Percentiles rank a stretch among this genome's conserved stretches.
These are phyloP conservation scores for Athene cunicularia DNA, from an alignment of 2,113 vertebrate species.

Conservation along the genomic window DNA sequence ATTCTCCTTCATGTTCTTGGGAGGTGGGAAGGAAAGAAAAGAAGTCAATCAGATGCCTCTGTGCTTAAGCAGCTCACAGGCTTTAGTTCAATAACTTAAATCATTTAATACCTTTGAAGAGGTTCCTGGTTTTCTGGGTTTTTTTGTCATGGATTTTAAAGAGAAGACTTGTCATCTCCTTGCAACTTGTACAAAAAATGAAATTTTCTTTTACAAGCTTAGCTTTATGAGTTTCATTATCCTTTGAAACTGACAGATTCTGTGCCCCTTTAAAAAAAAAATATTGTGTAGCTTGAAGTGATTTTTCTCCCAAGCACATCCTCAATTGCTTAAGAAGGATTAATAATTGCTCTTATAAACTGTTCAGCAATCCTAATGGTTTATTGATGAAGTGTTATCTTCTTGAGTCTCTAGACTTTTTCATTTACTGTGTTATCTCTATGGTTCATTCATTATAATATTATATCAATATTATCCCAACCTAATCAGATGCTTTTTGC, in stretches of 20 bases:
- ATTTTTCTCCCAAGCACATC: background rate
- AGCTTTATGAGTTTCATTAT: background rate
- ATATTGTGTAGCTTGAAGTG: background rate
- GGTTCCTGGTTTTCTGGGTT: rapidly evolving
- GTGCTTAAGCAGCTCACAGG: slow-evolving; percentile 1
- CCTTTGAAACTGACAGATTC: background rate
- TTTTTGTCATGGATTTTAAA: background rate
- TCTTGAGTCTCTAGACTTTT: background rate
- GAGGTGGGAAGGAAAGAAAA: slow-evolving; percentile 17
- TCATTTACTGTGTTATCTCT: background rate
- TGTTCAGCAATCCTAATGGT: background rate
- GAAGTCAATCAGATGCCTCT: background rate
- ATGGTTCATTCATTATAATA: background rate
- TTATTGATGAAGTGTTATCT: slow-evolving; percentile 23
- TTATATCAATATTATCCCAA: background rate
- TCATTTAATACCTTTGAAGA: background rate
- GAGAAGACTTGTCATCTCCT: background rate
- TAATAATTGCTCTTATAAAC: slow-evolving; percentile 24
- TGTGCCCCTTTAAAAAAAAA: background rate
- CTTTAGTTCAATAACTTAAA: slow-evolving; percentile 18
- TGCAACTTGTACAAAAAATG: background rate
- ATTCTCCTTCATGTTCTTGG: background rate
- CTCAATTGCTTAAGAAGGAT: slow-evolving; percentile 26
- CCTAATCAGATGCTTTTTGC: background rate
- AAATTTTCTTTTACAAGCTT: background rate